These are phyloP conservation scores for Oenanthe oenanthe DNA, from an alignment of 2,113 vertebrate species.

Conservation along the genomic window DNA sequence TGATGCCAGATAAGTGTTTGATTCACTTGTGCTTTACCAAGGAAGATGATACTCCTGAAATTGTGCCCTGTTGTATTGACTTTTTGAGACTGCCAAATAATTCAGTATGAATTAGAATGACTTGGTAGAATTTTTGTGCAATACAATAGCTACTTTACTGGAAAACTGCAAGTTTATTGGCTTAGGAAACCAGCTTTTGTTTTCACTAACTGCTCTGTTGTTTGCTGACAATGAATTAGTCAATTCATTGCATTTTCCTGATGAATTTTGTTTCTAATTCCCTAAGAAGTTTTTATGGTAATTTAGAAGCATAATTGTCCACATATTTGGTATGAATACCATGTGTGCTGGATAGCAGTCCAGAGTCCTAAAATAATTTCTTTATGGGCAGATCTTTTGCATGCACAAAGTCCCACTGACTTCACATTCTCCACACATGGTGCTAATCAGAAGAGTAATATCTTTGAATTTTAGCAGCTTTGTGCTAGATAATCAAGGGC, in stretches of 20 bases:
- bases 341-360: neutral
- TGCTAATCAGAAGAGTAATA: neutral
- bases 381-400: neutral
- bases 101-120: neutral
- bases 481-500: neutral
- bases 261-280: neutral
- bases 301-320: neutral
- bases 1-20: neutral
- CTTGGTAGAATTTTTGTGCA: neutral
- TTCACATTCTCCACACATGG: neutral
- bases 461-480: constrained; percentile 4
- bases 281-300: neutral
- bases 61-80: neutral
- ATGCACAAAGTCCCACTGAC: neutral
- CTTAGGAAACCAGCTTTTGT: neutral
- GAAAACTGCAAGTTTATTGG: neutral
- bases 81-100: constrained; percentile 4
- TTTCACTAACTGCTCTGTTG: neutral
- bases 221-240: neutral
- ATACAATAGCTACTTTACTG: neutral
- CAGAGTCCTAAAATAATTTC: constrained; percentile 51
- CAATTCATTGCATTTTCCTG: neutral
- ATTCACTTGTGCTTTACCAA: neutral
- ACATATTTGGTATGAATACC: neutral
- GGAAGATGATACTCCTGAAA: neutral